A percentile compares a stretch with the other conserved stretches of the same genome.
Conservation (phyloP, 2,888 invertebrate genomes). For the Cheilosia pagana region DNA sequence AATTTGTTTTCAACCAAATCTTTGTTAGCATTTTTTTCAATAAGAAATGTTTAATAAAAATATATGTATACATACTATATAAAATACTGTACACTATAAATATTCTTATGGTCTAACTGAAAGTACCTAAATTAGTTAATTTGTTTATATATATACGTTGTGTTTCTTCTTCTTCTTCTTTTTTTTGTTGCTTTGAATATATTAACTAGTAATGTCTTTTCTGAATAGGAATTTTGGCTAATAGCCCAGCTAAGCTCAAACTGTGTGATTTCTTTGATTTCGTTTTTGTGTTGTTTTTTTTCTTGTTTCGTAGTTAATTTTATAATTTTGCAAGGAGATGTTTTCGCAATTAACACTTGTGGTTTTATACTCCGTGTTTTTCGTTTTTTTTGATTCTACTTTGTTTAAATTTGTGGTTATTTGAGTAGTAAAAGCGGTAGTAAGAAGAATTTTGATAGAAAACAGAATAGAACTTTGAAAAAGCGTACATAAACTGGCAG, state of each 20-base stretch:
- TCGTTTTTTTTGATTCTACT: not conserved
- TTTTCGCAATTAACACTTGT: conserved; percentile 43
- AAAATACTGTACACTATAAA: conserved; percentile 77
- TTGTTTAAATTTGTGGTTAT: not conserved
- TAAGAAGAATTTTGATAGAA: not conserved
- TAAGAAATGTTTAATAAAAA: conserved; percentile 66
- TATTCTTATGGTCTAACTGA: conserved; percentile 62
- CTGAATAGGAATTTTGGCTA: conserved; percentile 77
- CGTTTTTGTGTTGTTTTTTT: conserved; percentile 21
- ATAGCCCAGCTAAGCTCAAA: conserved; percentile 77
- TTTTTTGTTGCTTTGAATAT: conserved; percentile 63
- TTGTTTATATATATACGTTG: conserved; percentile 34
- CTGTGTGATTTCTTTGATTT: conserved; percentile 66
- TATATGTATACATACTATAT: conserved; percentile 73
- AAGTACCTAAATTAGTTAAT: conserved; percentile 56
- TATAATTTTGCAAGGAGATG: conserved; percentile 8
- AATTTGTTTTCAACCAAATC: conserved; percentile 26
- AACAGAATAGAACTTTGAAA: too few species aligned
- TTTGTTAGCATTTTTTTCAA: conserved; percentile 28
- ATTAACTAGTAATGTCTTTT: conserved; percentile 77
- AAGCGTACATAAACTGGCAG: too few species aligned
- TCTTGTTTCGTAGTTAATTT: too few species aligned
- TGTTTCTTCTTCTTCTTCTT: too few species aligned
- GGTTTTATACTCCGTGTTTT: conserved; percentile 4
- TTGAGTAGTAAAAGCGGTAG: conserved; percentile 7